Percentiles rank a stretch among this genome's conserved stretches.
Evolutionary conservation across 2,888 invertebrate genomes (phyloP).

Genomic region (Agrochola lychnidis): DNA sequence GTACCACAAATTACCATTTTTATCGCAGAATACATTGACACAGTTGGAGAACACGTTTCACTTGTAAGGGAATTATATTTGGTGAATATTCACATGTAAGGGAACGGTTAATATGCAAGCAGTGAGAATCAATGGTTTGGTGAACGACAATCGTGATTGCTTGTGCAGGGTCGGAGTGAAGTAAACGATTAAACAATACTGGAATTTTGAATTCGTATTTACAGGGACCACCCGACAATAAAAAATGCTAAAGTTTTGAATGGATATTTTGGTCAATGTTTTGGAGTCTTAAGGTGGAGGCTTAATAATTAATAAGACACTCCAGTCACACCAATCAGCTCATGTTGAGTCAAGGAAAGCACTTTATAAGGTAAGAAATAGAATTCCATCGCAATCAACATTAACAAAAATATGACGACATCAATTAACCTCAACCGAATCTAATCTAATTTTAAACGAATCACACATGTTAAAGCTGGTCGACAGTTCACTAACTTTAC

Average conservation of each 20-base stretch:
- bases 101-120: conserved; percentile 48
- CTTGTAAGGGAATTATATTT: conserved; percentile 52
- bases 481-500: conserved; percentile 33
- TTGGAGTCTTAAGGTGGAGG: background rate
- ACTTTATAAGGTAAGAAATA: background rate
- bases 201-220: background rate
- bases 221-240: background rate
- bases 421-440: conserved; percentile 2
- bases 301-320: background rate
- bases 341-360: background rate
- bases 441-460: conserved; percentile 28
- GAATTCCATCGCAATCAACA: background rate
- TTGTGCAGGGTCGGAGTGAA: conserved; percentile 21
- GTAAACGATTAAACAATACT: background rate
- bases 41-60: conserved; percentile 56
- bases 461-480: conserved; percentile 10
- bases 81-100: conserved; percentile 48
- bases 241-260: background rate
- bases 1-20: conserved; percentile 51
- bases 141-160: conserved; percentile 31
- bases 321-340: background rate
- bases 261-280: background rate
- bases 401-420: background rate
- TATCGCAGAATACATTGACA: conserved; percentile 64
- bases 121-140: conserved; percentile 31